Evolutionary conservation across 2,888 invertebrate species (phyloP).

Genomic region (Sinotaia quadrata): DNA sequence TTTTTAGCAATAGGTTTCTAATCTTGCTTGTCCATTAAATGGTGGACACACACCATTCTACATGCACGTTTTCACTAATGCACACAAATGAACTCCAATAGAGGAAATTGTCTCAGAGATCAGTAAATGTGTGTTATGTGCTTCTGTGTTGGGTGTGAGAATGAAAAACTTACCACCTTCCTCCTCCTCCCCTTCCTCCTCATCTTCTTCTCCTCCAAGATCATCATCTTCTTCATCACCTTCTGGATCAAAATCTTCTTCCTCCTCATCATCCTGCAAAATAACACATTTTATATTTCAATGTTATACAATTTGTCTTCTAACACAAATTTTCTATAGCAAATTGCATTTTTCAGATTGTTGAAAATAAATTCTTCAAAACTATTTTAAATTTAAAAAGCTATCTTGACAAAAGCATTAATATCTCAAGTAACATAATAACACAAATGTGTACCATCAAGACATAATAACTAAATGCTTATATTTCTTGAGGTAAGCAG

Average conservation of each 20-base stretch:
- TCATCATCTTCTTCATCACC: conserved; percentile 62
- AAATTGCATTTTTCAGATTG: neutral
- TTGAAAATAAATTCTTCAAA: too few relatives aligned
- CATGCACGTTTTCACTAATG: too few relatives aligned
- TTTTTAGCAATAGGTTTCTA: too few relatives aligned
- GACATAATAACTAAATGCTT: neutral
- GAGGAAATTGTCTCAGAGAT: too few relatives aligned
- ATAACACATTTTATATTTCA: neutral
- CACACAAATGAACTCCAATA: too few relatives aligned
- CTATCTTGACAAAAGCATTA: neutral
- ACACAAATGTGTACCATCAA: neutral
- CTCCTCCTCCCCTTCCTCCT: conserved; percentile 49
- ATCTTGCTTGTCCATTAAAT: too few relatives aligned
- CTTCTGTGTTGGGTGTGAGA: too few relatives aligned
- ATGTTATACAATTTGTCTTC: neutral
- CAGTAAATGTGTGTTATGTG: too few relatives aligned
- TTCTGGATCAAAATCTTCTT: conserved; percentile 31
- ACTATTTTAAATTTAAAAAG: neutral
- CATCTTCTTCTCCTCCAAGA: conserved; percentile 75
- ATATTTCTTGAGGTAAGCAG: too few relatives aligned
- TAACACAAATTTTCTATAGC: neutral
- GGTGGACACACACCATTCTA: too few relatives aligned
- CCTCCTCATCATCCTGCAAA: conserved; percentile 27
- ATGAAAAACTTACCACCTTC: conserved; percentile 40
- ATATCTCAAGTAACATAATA: neutral